phyloP scores from a whole-genome alignment of 1,140 invertebrate species.

The Maniola jurtina region DNA sequence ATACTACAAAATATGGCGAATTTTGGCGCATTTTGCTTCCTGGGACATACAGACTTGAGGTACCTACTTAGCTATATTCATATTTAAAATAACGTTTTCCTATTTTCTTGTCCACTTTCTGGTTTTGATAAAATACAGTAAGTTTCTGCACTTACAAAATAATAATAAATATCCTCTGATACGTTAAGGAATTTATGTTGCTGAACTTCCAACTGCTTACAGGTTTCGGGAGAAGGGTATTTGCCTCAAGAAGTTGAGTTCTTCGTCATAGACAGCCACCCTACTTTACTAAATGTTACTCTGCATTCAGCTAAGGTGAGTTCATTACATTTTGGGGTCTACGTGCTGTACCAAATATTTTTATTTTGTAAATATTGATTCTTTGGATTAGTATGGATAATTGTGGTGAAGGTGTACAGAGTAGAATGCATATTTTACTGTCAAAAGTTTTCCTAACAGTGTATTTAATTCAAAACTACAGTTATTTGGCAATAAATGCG shows the following conservation, averaged over 20 bases:
- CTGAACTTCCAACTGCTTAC: constrained; percentile 6
- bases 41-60: constrained; percentile 90
- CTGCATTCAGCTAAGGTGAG: constrained; percentile 89
- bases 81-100: not conserved
- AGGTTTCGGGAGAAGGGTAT: constrained; percentile 92
- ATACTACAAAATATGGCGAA: constrained; percentile 94
- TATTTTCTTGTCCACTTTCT: too few species aligned
- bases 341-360: constrained; percentile 23
- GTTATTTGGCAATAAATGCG: too few species aligned
- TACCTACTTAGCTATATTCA: constrained; percentile 73
- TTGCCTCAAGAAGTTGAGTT: constrained; percentile 91
- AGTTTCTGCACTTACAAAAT: too few species aligned
- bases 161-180: too few species aligned
- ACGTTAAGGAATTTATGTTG: too few species aligned
- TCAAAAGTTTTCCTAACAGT: not conserved
- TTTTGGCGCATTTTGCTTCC: constrained; percentile 94
- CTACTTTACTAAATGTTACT: constrained; percentile 91
- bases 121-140: too few species aligned
- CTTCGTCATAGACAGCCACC: constrained; percentile 90
- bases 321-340: constrained; percentile 36
- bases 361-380: constrained; percentile 31
- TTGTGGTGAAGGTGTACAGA: not conserved
- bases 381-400: not conserved
- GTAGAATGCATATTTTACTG: not conserved
- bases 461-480: too few species aligned